These are phyloP conservation scores for Rhabdornis inornatus DNA, from an alignment of 2,113 vertebrate species.

Conservation along the genomic window DNA sequence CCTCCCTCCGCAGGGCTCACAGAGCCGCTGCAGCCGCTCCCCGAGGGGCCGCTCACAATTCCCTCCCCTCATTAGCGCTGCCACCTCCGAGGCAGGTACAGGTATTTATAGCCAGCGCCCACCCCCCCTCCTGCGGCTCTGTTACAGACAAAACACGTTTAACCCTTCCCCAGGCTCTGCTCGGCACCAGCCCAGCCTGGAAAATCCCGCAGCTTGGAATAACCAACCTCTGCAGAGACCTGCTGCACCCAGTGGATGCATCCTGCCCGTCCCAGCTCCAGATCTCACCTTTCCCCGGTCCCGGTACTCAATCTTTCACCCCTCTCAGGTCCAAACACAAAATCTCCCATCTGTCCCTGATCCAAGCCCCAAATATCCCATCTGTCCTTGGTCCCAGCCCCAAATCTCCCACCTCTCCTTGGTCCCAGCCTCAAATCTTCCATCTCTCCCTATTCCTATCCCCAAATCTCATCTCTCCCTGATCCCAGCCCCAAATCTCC, in stretches of 20 bases:
- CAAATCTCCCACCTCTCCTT: neutral
- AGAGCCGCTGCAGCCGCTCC: neutral
- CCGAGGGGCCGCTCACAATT: neutral
- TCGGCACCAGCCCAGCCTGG: neutral
- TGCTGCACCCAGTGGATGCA: neutral
- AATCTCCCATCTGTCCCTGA: too few species aligned
- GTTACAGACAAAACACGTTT: neutral
- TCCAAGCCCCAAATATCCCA: too few species aligned
- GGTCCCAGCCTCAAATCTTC: neutral
- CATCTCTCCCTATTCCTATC: neutral
- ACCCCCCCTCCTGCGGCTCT: neutral
- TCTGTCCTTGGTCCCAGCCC: too few species aligned
- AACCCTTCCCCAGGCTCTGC: neutral
- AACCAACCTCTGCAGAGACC: neutral
- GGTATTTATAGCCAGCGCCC: slow-evolving; percentile 42
- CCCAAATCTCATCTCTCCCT: neutral
- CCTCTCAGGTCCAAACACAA: neutral
- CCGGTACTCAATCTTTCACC: too few species aligned
- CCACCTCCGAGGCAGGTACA: neutral
- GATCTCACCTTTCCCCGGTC: neutral
- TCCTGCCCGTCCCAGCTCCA: neutral
- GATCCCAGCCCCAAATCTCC: neutral
- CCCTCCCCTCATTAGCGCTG: slow-evolving; percentile 47
- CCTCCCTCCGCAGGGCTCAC: neutral
- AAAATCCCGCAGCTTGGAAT: neutral